Evolutionary conservation across 2,797 vertebrate genomes (phyloP).

Genomic region (Echiichthys vipera): DNA sequence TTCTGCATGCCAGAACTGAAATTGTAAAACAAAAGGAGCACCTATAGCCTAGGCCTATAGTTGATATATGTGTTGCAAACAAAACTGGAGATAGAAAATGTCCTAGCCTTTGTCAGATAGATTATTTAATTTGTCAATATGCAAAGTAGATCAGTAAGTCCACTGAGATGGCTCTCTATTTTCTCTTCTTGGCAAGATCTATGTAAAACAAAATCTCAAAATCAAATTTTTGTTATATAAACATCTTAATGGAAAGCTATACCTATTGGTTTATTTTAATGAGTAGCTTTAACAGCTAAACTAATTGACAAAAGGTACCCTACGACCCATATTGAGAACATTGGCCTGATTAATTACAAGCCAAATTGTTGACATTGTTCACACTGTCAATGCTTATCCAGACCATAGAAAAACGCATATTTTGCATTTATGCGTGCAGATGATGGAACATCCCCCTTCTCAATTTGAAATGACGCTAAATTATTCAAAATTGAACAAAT

Average conservation of each 20-base stretch:
- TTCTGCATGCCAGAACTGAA: not conserved
- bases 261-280: not conserved
- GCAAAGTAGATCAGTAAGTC: constrained; percentile 36
- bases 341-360: not conserved
- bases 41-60: not conserved
- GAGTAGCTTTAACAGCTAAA: not conserved
- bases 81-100: not conserved
- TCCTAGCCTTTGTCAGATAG: not conserved
- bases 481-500: too few relatives aligned
- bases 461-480: too few relatives aligned
- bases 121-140: constrained; percentile 17
- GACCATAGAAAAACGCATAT: too few relatives aligned
- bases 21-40: not conserved
- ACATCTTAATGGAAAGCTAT: not conserved
- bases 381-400: not conserved
- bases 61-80: not conserved
- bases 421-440: too few relatives aligned
- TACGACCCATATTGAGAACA: too few relatives aligned
- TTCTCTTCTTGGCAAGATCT: not conserved
- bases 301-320: not conserved
- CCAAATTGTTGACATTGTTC: not conserved
- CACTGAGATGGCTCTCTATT: not conserved
- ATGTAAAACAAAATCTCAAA: not conserved
- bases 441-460: too few relatives aligned
- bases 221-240: not conserved